Base-by-base conservation (phyloP, 2,797 vertebrate species). In the Scarus forsteni region DNA sequence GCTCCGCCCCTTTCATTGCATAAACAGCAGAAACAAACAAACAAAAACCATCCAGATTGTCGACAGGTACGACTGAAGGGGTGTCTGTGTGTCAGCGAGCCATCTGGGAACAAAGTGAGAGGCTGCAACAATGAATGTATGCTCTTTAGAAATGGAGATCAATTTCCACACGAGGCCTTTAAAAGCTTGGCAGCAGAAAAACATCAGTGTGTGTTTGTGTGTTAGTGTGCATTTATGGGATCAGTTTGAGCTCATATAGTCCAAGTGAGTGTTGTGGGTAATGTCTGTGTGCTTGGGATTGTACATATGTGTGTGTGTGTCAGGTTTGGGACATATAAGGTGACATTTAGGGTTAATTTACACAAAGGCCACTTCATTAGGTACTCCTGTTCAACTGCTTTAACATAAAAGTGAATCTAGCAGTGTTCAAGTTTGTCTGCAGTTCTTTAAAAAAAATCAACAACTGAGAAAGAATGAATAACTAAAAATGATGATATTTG, bases 91-190 rank as follows among this genome's bases (percentile, higher is more conserved):
- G 81, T 84, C 82, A 84, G 67, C 53, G 76, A 77, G 73, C 79
- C 88, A 89, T 66, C 86, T 86, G 84, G 73, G 76, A 85, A 80
- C 79, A 87, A 68, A 81, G 77, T 7, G 50, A 2, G 59, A 9
- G 79, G 65, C 7, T 66, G 38, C 80, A 90, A 93, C 90, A 93
- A 92, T 93, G 90, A 93, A 90, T 92, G 75, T 77, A 74, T 84
- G 85, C 78, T 82, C 86, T 85, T 84, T 85, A 89, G 84, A 89
- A 89, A 90, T 91, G 85, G 85, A 88, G 82, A 81, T 92, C 75
- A 63, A 88, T 92, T 89, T 93, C 89, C 90, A 92, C 80, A 85
- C 84, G 89, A 68, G 66, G 84, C 85, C 81, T 93, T 90, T 85
- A 90, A 90, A 92, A 86, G 77, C 75, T 75, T 88, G 85, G 71